Evolutionary conservation across 2,797 vertebrate genomes (phyloP), one percentile per base, ranked within the genome.

Genomic region (Odontamblyopus rebecca): DNA sequence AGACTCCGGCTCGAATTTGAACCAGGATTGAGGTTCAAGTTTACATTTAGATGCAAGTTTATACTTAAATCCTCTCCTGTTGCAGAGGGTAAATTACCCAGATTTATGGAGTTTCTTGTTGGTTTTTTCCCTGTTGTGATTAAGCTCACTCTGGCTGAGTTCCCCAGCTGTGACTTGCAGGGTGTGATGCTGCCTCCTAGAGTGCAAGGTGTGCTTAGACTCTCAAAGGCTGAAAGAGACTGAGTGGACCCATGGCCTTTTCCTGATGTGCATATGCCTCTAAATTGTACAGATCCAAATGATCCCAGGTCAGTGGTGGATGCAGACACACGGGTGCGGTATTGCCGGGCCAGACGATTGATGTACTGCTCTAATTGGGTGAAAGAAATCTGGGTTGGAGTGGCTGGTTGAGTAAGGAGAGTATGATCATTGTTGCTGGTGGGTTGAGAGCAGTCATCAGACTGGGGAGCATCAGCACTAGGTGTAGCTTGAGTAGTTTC

Each of bases 301-400:
- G 65, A 82, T 0, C 77, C 75, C 4, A 90, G 83, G 80, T 93
- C 91, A 3, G 79, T 86, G 66, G 80, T 87, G 76, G 87, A 90
- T 5, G 81, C 67, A 27, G 81, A 77, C 35, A 85, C 64, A 16
- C 88, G 90, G 71, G 82, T 81, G 72, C 87, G 91, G 84, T 93
- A 89, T 70, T 93, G 92, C n/a, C 90, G 89, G 69, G 93, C 95
- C 81, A 96, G 85, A 62, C 92, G 90, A 65, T 88, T 87, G 61
- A 96, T 94, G 80, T 95, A 96, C 82, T 93, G 93, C 77, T 96
- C 95, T 61, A 95, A 75, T 50, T 92, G 93, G 44, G 88, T 93
- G 30, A 91, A 66, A 9, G 91, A 93, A 35, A 78, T 69, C 51
- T 19, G 72, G 64, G 75, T 18, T 53, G 85, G 29, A 44, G 72